Evolutionary conservation across 2,888 invertebrate species (phyloP).

Genomic region (Oscheius sp.): DNA sequence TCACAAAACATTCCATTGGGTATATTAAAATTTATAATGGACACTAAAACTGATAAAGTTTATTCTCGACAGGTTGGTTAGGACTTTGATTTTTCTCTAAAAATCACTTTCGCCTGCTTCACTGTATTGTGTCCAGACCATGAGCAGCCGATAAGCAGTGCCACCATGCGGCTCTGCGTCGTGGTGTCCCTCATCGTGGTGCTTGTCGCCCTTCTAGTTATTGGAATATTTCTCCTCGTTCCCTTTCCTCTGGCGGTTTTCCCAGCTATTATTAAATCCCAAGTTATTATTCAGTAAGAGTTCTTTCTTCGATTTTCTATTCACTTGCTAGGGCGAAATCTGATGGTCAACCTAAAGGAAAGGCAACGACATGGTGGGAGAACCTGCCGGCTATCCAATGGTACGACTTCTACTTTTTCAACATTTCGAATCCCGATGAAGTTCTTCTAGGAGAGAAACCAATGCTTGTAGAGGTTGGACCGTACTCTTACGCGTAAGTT

Average conservation of each 20-base stretch:
- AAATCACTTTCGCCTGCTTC: background rate
- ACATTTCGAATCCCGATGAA: constrained; percentile 55
- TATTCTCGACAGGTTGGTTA: no score
- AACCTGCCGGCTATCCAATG: constrained; percentile 42
- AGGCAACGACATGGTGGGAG: constrained; percentile 46
- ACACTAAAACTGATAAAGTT: no score
- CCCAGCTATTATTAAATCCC: constrained; percentile 44
- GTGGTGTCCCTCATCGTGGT: constrained; percentile 34
- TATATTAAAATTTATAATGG: no score
- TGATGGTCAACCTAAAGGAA: constrained; percentile 45
- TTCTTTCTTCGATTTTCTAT: background rate
- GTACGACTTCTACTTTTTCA: constrained; percentile 43
- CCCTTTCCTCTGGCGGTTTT: constrained; percentile 49
- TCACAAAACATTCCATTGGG: no score
- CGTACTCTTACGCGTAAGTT: constrained; percentile 51
- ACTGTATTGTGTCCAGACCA: background rate
- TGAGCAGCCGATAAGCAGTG: constrained; percentile 13
- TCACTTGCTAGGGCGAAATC: no score
- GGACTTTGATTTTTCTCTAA: no score
- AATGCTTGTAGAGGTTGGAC: constrained; percentile 45
- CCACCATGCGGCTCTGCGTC: constrained; percentile 27
- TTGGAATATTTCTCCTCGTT: constrained; percentile 46
- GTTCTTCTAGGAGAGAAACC: constrained; percentile 49
- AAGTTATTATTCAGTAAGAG: constrained; percentile 50
- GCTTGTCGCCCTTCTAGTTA: constrained; percentile 34